Percentiles rank a stretch among this genome's conserved stretches.
These are phyloP conservation scores for Drosophila kuntzei DNA, from an alignment of 2,888 invertebrate species.

Conservation along the genomic window DNA sequence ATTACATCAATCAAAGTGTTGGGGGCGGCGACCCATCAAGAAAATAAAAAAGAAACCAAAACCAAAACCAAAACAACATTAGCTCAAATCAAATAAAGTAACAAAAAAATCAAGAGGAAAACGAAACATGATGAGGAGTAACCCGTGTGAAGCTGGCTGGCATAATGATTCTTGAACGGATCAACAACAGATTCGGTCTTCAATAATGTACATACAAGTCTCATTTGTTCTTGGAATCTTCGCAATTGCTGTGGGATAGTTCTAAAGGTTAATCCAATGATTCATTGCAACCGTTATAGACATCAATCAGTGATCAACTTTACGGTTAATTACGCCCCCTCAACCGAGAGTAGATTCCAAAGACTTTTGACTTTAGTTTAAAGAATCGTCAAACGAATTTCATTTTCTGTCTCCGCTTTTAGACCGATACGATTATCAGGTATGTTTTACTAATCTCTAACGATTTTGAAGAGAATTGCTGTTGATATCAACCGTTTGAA, in stretches of 20 bases:
- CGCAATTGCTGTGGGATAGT: constrained; percentile 4
- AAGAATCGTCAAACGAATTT: neutral
- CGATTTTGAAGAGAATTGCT: no score
- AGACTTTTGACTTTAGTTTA: constrained; percentile 1
- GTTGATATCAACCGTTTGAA: no score
- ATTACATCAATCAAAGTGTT: constrained; percentile 58
- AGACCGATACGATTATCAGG: neutral
- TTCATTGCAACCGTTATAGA: constrained; percentile 13
- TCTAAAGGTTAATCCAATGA: constrained; percentile 4
- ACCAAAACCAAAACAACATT: constrained; percentile 30
- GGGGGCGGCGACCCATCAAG: constrained; percentile 45
- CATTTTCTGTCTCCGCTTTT: neutral
- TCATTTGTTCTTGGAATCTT: constrained; percentile 5
- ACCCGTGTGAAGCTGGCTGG: constrained; percentile 9
- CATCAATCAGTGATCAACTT: constrained; percentile 24
- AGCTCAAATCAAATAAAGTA: constrained; percentile 15
- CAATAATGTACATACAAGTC: neutral
- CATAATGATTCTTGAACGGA: constrained; percentile 11
- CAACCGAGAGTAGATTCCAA: neutral
- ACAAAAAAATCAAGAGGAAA: neutral
- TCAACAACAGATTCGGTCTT: constrained; percentile 12
- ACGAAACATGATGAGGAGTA: constrained; percentile 8
- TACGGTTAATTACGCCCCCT: constrained; percentile 15
- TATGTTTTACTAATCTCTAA: no score
- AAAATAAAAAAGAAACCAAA: constrained; percentile 22